These are phyloP conservation scores for Volucella inflata DNA, from an alignment of 2,888 invertebrate species.

Conservation along the genomic window DNA sequence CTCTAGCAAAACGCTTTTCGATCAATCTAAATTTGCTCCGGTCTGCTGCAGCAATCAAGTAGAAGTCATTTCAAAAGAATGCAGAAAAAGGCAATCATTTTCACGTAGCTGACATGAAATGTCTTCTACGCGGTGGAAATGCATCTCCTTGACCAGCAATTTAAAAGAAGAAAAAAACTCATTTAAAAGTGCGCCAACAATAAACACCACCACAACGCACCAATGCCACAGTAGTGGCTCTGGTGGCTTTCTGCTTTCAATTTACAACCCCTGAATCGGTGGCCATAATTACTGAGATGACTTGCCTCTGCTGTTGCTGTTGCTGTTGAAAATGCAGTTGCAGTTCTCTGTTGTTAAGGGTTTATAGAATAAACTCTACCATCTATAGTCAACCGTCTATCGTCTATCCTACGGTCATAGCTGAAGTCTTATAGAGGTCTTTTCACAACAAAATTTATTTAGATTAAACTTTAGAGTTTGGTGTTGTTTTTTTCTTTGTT, in stretches of 20 bases:
- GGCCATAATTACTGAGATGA: conserved; percentile 55
- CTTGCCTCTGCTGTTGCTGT: conserved; percentile 23
- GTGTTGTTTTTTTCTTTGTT: conserved; percentile 33
- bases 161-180: not conserved
- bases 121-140: not conserved
- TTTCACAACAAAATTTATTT: conserved; percentile 72
- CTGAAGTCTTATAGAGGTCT: conserved; percentile 55
- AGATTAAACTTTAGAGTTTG: conserved; percentile 73
- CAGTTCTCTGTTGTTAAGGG: not conserved
- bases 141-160: not conserved
- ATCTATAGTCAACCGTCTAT: not conserved
- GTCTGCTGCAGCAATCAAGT: too few relatives aligned
- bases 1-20: too few relatives aligned
- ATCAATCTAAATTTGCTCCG: too few relatives aligned
- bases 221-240: conserved; percentile 25
- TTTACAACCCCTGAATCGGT: conserved; percentile 47
- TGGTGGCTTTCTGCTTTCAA: conserved; percentile 38
- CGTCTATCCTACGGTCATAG: conserved; percentile 11
- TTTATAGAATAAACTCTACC: not conserved
- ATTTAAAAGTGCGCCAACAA: conserved; percentile 7
- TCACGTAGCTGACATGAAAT: too few relatives aligned
- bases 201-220: conserved; percentile 31
- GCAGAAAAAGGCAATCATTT: too few relatives aligned
- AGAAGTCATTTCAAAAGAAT: too few relatives aligned
- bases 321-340: conserved; percentile 11